Base-by-base conservation (phyloP, 2,888 invertebrate genomes). In the Eugnorisma glareosa region DNA sequence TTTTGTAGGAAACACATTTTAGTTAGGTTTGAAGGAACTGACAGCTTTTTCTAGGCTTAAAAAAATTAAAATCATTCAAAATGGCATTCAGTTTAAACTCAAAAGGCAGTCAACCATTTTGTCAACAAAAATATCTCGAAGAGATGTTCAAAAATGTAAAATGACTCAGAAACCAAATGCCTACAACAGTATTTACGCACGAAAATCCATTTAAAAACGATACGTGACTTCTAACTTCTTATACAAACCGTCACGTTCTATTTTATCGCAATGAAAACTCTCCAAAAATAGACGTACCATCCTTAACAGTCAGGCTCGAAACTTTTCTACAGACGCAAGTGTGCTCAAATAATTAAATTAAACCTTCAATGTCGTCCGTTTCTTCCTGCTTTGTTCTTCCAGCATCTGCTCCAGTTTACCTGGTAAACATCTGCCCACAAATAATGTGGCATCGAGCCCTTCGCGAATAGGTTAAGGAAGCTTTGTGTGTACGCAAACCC, bases 351-450 rank as follows among this genome's bases (percentile, higher is more conserved):
- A 94, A 95, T 95, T 93, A 93, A 95, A 95, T 96, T 94, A 95
- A 93, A 94, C 81, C 72, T 89, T 88, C 93, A 94, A 93, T 91
- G 86, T 82, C 82, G 67, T 85, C 85, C 88, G 84, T 73, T 79
- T 86, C 89, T 89, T 85, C 75, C 85, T 77, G 85, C 88, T 88
- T 93, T 94, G 93, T 94, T 93, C 94, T 92, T 88, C 82, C 85
- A 89, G 91, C 96, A 96, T 95, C 96, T 96, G 95, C 93, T 83
- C 96, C 93, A 94, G 92, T 95, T 95, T 95, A 94, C 94, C 95
- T 95, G 94, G 57, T 61, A 75, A 91, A 94, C 96, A 96, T 95
- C 96, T 96, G 96, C 94, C 93, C 88, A 89, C 90, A 88, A 87
- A 85, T 85, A 86, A 84, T 84, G 74, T 77, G 75, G 86, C 88